A percentile compares a stretch with the other conserved stretches of the same genome.
phyloP scores from a whole-genome alignment of 2,888 invertebrate genomes.

The Erebia palarica region DNA sequence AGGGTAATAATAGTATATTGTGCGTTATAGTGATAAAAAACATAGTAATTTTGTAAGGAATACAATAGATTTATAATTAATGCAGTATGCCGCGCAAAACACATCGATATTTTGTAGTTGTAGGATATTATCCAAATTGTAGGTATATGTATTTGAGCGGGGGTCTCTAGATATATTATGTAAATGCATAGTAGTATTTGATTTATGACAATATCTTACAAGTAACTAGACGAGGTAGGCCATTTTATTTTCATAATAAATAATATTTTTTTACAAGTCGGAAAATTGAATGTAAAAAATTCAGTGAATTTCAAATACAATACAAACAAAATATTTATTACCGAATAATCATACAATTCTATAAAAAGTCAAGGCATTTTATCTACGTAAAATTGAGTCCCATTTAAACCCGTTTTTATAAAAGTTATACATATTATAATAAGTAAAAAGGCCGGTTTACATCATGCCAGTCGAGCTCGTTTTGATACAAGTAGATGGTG shows the following conservation, averaged over 20 bases:
- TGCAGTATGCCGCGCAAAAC: too few relatives aligned
- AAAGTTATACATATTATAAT: background rate
- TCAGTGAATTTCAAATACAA: background rate
- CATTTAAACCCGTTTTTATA: background rate
- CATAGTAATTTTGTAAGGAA: background rate
- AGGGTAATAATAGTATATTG: slow-evolving; percentile 1
- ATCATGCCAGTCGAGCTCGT: background rate
- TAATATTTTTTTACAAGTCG: background rate
- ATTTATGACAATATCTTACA: background rate
- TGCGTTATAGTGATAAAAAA: slow-evolving; percentile 2
- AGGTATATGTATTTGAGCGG: too few relatives aligned
- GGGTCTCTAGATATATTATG: too few relatives aligned
- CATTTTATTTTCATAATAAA: background rate
- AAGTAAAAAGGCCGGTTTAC: background rate
- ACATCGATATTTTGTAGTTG: too few relatives aligned
- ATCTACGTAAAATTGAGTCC: slow-evolving; percentile 10
- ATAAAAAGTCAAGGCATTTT: background rate
- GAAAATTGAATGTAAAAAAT: too few relatives aligned
- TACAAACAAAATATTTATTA: background rate
- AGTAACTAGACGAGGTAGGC: background rate
- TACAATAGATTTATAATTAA: too few relatives aligned
- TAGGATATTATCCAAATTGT: too few relatives aligned
- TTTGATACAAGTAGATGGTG: background rate
- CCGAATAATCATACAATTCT: background rate
- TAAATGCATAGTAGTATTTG: too few relatives aligned